Conservation (phyloP, 92 coral and sea anemone species). For the Zoanthus gigantus region DNA sequence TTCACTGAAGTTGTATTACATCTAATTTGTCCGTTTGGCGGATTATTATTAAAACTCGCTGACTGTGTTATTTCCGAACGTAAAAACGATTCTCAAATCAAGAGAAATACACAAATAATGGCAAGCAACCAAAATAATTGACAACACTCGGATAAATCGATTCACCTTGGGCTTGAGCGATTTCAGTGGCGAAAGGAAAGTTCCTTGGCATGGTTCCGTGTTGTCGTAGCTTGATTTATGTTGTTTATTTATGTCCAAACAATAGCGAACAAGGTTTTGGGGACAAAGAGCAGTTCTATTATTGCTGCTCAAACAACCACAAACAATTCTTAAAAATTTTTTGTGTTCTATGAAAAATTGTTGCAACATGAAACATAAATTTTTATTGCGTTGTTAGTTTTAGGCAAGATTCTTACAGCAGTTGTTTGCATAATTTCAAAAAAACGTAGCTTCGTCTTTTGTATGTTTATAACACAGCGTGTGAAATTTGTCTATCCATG, state of each 20-base stretch:
- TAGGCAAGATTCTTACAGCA: conserved; percentile 7
- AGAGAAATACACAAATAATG: background rate
- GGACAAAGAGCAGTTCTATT: conserved; percentile 46
- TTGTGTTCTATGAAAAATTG: background rate
- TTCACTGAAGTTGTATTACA: conserved; percentile 79
- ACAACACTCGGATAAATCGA: background rate
- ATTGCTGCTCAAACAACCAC: conserved; percentile 62
- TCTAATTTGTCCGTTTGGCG: conserved; percentile 52
- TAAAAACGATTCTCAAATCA: background rate
- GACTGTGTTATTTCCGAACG: background rate
- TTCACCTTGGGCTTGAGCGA: background rate
- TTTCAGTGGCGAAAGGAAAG: conserved; percentile 6
- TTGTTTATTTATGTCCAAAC: conserved; percentile 84
- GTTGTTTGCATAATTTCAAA: conserved; percentile 30
- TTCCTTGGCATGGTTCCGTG: conserved; percentile 50
- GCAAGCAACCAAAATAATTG: background rate
- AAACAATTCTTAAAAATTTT: background rate
- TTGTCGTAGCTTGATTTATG: conserved; percentile 48
- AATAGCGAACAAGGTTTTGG: conserved; percentile 76
- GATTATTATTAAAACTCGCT: conserved; percentile 28
- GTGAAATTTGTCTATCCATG: conserved; percentile 88
- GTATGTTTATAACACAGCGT: conserved; percentile 77
- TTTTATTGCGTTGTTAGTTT: background rate
- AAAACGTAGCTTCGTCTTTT: conserved; percentile 51
- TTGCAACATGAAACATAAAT: background rate